Conservation (phyloP, 2,113 vertebrate genomes). For the Phalacrocorax pelagicus region DNA sequence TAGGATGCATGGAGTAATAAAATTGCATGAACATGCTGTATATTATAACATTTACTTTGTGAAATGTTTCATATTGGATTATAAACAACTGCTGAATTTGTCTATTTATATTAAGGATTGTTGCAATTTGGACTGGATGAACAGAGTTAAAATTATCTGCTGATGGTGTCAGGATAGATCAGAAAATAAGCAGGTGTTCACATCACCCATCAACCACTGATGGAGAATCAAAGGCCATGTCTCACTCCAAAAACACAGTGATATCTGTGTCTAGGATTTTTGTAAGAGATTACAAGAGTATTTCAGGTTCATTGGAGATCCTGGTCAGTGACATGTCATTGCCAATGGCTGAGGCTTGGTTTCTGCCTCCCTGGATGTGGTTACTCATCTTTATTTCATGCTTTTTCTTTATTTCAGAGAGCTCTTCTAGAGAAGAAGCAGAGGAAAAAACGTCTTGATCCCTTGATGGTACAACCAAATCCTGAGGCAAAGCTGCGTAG, state of each 20-base stretch:
- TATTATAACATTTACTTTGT: neutral
- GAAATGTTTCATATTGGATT: neutral
- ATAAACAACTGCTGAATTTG: neutral
- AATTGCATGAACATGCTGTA: neutral
- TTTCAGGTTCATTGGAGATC: neutral
- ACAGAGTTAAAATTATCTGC: neutral
- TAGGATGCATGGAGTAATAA: neutral
- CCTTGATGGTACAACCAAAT: slow-evolving; percentile 93
- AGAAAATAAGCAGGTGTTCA: neutral
- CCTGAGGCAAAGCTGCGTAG: slow-evolving; percentile 81
- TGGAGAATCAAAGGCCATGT: neutral
- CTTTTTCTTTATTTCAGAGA: slow-evolving; percentile 75
- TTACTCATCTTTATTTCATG: neutral
- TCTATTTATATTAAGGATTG: neutral
- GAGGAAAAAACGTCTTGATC: slow-evolving; percentile 88
- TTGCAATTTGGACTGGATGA: neutral
- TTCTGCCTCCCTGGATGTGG: neutral
- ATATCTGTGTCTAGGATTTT: neutral
- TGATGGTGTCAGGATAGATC: neutral
- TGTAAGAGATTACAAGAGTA: neutral
- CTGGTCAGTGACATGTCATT: neutral
- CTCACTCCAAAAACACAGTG: neutral
- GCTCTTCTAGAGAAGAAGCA: slow-evolving; percentile 92
- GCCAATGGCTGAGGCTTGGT: neutral
- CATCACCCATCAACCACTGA: neutral